phyloP scores from a whole-genome alignment of 2,888 invertebrate species.

The Tetropium fuscum region DNA sequence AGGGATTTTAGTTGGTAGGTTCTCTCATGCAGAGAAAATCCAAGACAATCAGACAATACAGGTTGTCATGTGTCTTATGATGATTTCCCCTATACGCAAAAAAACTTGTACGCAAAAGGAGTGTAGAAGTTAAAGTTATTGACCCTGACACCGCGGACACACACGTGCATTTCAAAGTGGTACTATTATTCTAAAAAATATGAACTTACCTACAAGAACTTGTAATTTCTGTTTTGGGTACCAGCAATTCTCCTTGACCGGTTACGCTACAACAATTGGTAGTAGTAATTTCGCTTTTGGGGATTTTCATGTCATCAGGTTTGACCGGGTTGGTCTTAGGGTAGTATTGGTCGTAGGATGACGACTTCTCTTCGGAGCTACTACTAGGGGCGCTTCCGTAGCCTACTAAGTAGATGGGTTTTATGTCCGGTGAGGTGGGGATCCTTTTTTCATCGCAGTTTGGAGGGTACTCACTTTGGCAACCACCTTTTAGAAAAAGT shows the following conservation, averaged over 20 bases:
- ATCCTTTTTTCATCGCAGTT: constrained; percentile 60
- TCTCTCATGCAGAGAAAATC: too few species aligned
- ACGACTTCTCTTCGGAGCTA: constrained; percentile 51
- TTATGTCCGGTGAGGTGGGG: constrained; percentile 62
- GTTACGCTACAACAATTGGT: constrained; percentile 64
- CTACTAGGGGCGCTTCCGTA: constrained; percentile 52
- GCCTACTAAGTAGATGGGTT: constrained; percentile 64
- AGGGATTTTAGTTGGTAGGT: too few species aligned
- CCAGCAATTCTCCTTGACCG: constrained; percentile 70
- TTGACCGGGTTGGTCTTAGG: constrained; percentile 56
- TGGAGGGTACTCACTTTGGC: constrained; percentile 58
- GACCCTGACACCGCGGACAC: too few species aligned
- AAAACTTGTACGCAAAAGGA: too few species aligned
- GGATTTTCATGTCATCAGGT: constrained; percentile 67
- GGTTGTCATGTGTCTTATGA: too few species aligned
- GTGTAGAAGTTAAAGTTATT: too few species aligned
- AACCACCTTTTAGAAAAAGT: constrained; percentile 32
- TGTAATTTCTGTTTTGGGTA: constrained; percentile 76
- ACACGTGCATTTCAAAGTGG: too few species aligned
- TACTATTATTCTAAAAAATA: too few species aligned
- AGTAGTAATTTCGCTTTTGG: constrained; percentile 67
- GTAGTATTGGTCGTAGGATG: constrained; percentile 62
- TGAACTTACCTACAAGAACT: constrained; percentile 45
- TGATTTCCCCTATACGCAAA: too few species aligned
- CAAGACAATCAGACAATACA: too few species aligned